phyloP scores from a whole-genome alignment of 2,113 vertebrate species.

The Puma concolor region DNA sequence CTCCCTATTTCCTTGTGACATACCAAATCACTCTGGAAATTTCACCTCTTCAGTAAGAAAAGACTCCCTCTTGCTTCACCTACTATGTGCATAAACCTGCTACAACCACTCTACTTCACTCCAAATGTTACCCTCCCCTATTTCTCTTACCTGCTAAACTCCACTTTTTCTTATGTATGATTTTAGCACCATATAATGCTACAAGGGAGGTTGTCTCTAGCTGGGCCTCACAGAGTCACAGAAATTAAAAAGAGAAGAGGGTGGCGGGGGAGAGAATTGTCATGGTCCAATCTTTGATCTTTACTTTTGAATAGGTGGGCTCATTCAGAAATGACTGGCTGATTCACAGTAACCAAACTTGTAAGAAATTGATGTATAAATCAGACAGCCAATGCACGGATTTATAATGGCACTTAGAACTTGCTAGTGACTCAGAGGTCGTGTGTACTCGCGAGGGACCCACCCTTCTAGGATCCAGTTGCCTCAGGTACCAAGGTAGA shows the following conservation, averaged over 20 bases:
- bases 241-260: background rate
- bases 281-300: background rate
- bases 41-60: background rate
- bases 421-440: background rate
- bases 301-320: background rate
- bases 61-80: background rate
- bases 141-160: background rate
- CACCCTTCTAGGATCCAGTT: background rate
- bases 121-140: background rate
- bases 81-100: background rate
- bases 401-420: background rate
- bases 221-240: background rate
- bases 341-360: background rate
- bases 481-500: background rate
- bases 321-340: constrained; percentile 12
- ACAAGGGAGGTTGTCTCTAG: background rate
- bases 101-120: background rate
- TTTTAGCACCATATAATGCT: background rate
- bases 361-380: background rate
- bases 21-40: background rate
- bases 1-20: background rate
- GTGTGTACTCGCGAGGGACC: background rate
- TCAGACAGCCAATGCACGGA: background rate
- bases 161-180: background rate
- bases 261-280: background rate